A percentile compares a stretch with the other conserved stretches of the same genome.
Evolutionary conservation across 2,888 invertebrate genomes (phyloP).

Genomic region (Tipula lateralis): DNA sequence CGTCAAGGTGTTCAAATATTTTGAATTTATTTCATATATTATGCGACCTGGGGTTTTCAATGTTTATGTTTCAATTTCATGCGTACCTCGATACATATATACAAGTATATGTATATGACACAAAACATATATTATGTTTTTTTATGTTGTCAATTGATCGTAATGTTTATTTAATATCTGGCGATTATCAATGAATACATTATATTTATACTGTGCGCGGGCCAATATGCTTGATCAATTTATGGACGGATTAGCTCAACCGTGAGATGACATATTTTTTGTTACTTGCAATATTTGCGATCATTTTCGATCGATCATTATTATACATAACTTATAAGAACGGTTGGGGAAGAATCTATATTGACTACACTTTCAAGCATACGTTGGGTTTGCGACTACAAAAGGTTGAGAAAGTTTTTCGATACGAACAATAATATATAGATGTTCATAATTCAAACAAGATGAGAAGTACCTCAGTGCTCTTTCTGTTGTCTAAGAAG

Average conservation of each 20-base stretch:
- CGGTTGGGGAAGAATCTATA: too few relatives aligned
- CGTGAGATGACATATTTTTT: background rate
- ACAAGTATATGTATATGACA: background rate
- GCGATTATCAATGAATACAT: background rate
- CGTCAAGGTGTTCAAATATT: conserved; percentile 15
- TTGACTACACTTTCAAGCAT: background rate
- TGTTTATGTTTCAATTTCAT: background rate
- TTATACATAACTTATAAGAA: background rate
- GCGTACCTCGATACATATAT: background rate
- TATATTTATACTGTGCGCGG: background rate
- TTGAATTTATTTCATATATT: background rate
- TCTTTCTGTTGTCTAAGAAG: too few relatives aligned
- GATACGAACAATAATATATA: too few relatives aligned
- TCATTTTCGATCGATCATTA: background rate
- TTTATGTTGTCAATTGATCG: background rate
- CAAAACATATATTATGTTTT: background rate
- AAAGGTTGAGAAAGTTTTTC: too few relatives aligned
- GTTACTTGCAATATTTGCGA: background rate
- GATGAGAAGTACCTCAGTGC: too few relatives aligned
- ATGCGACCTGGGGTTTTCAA: background rate
- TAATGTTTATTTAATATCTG: background rate
- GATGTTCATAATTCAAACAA: too few relatives aligned
- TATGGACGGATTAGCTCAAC: background rate
- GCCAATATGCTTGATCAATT: background rate
- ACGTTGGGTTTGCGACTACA: background rate